These are phyloP conservation scores for Chaetodon trifascialis DNA, from an alignment of 2,113 vertebrate species.

Conservation along the genomic window DNA sequence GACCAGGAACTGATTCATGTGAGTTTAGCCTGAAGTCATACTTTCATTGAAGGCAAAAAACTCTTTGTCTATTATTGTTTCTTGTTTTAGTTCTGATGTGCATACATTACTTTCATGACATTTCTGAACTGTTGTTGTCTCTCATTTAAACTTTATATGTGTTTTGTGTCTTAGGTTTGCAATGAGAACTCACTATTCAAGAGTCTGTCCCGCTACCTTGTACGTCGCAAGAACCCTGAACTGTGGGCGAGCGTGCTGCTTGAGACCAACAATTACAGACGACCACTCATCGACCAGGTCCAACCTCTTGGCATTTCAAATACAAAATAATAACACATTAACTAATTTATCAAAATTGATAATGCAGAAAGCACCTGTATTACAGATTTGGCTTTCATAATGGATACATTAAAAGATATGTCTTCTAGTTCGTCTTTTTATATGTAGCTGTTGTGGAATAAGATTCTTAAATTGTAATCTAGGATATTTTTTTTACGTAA, in stretches of 20 bases:
- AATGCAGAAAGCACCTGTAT: neutral
- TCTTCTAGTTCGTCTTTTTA: neutral
- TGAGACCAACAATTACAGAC: constrained; percentile 96
- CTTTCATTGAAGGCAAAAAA: neutral
- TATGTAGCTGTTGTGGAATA: neutral
- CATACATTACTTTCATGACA: neutral
- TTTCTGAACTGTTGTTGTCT: neutral
- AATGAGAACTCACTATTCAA: constrained; percentile 99
- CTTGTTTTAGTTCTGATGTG: neutral
- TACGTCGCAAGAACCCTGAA: constrained; percentile 96
- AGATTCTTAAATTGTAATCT: neutral
- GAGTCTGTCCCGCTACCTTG: constrained; percentile 97
- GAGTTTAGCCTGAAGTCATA: constrained; percentile 65
- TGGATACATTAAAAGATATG: neutral
- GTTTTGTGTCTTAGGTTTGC: constrained; percentile 88
- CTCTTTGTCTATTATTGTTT: neutral
- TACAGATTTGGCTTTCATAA: neutral
- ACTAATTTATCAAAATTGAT: neutral
- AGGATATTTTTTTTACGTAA: neutral
- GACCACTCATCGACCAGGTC: constrained; percentile 98
- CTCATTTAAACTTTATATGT: neutral
- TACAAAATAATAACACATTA: neutral
- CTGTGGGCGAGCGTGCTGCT: constrained; percentile 97
- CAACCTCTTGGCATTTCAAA: neutral
- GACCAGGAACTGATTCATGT: constrained; percentile 98